Conservation (phyloP, 2,797 vertebrate species). For the Vultur gryphus region DNA sequence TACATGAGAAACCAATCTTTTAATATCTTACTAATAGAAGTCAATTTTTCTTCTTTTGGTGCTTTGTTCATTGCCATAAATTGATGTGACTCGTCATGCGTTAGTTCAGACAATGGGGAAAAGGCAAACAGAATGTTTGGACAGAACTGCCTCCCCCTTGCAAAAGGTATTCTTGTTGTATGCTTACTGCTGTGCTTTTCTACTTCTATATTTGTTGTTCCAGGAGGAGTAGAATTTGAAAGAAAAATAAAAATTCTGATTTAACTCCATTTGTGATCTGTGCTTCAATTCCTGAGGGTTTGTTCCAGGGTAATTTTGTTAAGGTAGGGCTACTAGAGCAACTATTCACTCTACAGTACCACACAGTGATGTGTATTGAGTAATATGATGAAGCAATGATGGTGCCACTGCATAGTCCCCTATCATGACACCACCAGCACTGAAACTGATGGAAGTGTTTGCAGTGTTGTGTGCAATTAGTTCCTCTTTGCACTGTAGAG, state of each 20-base stretch:
- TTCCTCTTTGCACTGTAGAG: neutral
- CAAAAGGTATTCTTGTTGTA: neutral
- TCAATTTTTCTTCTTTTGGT: neutral
- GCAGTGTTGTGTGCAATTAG: neutral
- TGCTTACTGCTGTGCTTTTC: neutral
- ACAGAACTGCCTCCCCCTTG: neutral
- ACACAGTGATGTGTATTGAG: neutral
- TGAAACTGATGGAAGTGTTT: neutral
- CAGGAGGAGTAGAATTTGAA: neutral
- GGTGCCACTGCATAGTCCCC: neutral
- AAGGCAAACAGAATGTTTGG: neutral
- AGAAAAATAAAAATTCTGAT: neutral
- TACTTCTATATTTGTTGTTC: neutral
- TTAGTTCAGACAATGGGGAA: neutral
- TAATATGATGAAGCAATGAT: neutral
- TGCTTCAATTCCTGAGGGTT: neutral
- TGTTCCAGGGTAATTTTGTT: neutral
- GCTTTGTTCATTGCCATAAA: neutral
- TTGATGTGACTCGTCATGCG: neutral
- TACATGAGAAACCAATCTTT: neutral
- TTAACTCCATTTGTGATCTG: neutral
- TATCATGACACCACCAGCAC: neutral
- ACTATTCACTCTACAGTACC: neutral
- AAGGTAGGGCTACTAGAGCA: neutral
- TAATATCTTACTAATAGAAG: neutral